Base-by-base conservation (phyloP, 1,140 invertebrate genomes). In the Scaptomyza hsui region DNA sequence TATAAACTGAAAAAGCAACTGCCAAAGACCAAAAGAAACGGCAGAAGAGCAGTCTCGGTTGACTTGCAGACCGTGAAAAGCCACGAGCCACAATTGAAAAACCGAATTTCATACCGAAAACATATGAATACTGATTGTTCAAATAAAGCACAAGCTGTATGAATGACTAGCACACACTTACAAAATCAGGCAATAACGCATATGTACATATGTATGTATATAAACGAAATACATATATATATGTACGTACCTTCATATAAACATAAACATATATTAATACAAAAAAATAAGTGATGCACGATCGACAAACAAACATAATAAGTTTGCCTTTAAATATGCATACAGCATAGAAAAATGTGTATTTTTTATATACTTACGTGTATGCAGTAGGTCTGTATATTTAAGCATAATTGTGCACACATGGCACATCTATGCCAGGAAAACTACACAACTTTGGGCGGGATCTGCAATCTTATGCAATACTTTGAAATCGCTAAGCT, bases 31-130 rank as follows among this genome's bases (percentile, higher is more conserved):
- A 81, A 86, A 81, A 86, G 82, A 89, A 88, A 88, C 78, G 72
- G 78, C 78, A 78, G 78, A 86, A 86, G 77, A 80, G 74, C 74
- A 72, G 83, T 89, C 69, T 82, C 83, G 83, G 85, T 89, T 89
- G 85, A 81, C 88, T 64, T 89, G 76, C 74, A 80, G 83, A 89
- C 76, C 83, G 85, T 89, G 83, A 89, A 85, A 85, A 89, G 83
- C 83, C 83, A 89, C 83, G 83, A 89, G 83, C 83, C 83, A 89
- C 85, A 86, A 89, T 89, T 89, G 80, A 88, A 88, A 88, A 89
- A 83, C 83, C 83, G 79, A 88, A 88, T 88, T 89, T 88, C 72
- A 88, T 88, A 88, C 75, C 71, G 75, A 88, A 82, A 88, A 81
- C 75, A 79, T 79, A 88, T 88, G 82, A 88, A 82, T 75, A 75